These are phyloP conservation scores for Sesamia nonagrioides DNA, from an alignment of 1,140 invertebrate genomes.

Conservation along the genomic window DNA sequence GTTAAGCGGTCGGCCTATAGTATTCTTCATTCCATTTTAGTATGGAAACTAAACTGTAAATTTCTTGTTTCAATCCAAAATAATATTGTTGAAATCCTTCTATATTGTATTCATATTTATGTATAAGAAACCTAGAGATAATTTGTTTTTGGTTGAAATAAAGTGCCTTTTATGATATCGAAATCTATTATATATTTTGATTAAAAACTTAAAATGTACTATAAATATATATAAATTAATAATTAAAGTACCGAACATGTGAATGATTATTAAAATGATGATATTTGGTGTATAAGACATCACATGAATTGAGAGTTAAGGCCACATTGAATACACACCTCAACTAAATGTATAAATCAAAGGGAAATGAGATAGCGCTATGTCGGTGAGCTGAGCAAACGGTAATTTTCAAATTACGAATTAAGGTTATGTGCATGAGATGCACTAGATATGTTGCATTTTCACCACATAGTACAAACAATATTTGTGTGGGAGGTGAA, in stretches of 20 bases:
- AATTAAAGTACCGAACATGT: constrained; percentile 18
- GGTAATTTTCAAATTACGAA: too few relatives aligned
- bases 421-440: constrained; percentile 14
- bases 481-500: constrained; percentile 29
- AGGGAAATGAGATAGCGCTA: too few relatives aligned
- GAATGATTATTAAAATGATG: constrained; percentile 11
- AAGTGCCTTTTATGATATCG: constrained; percentile 79
- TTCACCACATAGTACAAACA: constrained; percentile 48
- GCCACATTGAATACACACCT: neutral
- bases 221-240: constrained; percentile 38
- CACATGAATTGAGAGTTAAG: constrained; percentile 27
- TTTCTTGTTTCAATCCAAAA: constrained; percentile 1
- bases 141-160: constrained; percentile 75
- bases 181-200: constrained; percentile 51
- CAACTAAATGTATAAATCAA: neutral
- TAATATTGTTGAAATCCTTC: neutral
- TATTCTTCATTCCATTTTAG: constrained; percentile 54
- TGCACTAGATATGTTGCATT: constrained; percentile 25
- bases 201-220: constrained; percentile 33
- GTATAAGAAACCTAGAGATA: constrained; percentile 69
- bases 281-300: constrained; percentile 37
- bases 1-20: neutral
- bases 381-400: too few relatives aligned
- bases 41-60: constrained; percentile 7
- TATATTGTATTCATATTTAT: constrained; percentile 2